Evolutionary conservation across 2,797 vertebrate species (phyloP), one percentile per base, ranked within the genome.

Genomic region (Sitta carolinensis): DNA sequence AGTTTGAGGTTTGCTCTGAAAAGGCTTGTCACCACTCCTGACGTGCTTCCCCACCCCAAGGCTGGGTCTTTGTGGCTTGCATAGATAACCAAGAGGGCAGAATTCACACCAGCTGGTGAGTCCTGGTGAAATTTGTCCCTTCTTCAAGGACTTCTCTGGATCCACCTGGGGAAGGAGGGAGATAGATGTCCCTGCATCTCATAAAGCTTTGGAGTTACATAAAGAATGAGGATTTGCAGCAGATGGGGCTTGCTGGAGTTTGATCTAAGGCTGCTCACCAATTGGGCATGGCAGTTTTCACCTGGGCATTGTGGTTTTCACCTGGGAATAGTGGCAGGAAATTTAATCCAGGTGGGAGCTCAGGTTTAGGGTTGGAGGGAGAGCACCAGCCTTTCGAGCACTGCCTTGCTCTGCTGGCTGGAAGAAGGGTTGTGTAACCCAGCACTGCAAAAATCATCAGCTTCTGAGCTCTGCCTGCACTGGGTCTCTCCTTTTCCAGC

Each of bases 401-500:
- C 20, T 3, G 7, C 52, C 26, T 59, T 64, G 30, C 42, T 75
- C 9, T 70, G 52, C n/a, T 63, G 83, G 29, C 69, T 29, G 9
- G 50, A 32, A 15, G 45, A 47, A 57, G 7, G 26, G 38, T n/a
- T 92, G 78, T 92, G 9, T 91, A 91, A 93, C 61, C 52, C 72
- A 50, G 68, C 2, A 0, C 93, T 94, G 95, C 9, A 11, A 94
- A 95, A 96, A 30, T 68, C 92, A 87, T 91, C 81, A 82, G 32
- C 64, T 82, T 74, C 72, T 72, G n/a, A 70, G 59, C 72, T 73
- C 57, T 91, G 76, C 83, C 79, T 83, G 73, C n/a, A 2, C 40
- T 48, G 36, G 21, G 16, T 84, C 86, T 87, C 12, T 84, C 3
- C 51, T 93, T 79, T 84, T 58, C 73, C 83, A 85, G 69, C n/a